Conservation (phyloP, 2,797 vertebrate genomes). For the Neosalanx taihuensis region DNA sequence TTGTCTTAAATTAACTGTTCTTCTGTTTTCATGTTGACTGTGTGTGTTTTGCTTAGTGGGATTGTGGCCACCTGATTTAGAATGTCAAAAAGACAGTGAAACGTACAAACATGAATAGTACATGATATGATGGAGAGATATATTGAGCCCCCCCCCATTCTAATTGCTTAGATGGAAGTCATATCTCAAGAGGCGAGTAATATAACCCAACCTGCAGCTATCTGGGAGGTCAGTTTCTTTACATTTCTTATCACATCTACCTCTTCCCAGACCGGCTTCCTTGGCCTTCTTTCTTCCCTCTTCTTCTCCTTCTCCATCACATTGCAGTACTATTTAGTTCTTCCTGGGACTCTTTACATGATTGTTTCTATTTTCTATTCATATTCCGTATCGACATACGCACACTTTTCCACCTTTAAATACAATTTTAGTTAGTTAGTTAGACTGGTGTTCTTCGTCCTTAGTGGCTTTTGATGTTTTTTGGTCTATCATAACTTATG, state of each 20-base stretch:
- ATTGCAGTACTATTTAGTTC: constrained; percentile 24
- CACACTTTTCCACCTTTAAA: too few species aligned
- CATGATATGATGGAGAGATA: constrained; percentile 96
- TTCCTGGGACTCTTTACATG: constrained; percentile 42
- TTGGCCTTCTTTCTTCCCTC: constrained; percentile 67
- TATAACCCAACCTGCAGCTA: constrained; percentile 99
- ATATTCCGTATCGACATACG: too few species aligned
- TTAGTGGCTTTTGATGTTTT: too few species aligned
- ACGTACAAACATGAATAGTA: constrained; percentile 53
- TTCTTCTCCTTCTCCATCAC: constrained; percentile 14
- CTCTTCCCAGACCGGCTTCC: constrained; percentile 72
- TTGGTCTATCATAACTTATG: too few species aligned
- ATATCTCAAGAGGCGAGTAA: constrained; percentile 99
- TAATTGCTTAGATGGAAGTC: constrained; percentile 99
- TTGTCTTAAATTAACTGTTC: constrained; percentile 58
- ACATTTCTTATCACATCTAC: constrained; percentile 96
- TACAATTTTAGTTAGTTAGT: too few species aligned
- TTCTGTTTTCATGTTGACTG: constrained; percentile 55
- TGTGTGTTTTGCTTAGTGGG: constrained; percentile 63
- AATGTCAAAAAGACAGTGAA: constrained; percentile 58
- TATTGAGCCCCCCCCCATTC: constrained; percentile 96
- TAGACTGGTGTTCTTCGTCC: too few species aligned
- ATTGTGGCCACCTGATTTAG: constrained; percentile 66
- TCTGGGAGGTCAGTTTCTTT: constrained; percentile 99
- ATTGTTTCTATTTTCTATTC: constrained; percentile 16